Percentiles rank a stretch among this genome's conserved stretches.
Evolutionary conservation across 2,797 vertebrate species (phyloP).

Genomic region (Poecilia wingei): DNA sequence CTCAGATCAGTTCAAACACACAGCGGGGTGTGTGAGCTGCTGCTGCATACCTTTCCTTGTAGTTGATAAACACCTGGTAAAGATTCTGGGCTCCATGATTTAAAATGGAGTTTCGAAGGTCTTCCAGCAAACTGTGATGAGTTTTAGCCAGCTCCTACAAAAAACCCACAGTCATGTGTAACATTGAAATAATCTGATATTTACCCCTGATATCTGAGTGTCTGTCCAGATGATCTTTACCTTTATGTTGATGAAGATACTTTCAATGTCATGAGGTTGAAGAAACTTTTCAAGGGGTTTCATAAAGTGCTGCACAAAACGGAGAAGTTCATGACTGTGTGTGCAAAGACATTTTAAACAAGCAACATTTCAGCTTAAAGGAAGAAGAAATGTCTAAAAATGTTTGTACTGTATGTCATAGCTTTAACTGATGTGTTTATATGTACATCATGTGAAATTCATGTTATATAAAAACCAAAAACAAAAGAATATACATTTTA

Average conservation of each 20-base stretch:
- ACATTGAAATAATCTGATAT: neutral
- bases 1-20: neutral
- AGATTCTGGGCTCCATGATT: constrained; percentile 74
- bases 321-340: neutral
- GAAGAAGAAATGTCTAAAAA: neutral
- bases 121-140: constrained; percentile 82
- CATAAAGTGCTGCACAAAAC: constrained; percentile 86
- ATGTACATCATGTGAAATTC: neutral
- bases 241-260: constrained; percentile 90
- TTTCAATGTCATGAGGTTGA: constrained; percentile 83
- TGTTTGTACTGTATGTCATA: neutral
- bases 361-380: neutral
- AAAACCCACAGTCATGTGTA: constrained; percentile 1
- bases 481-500: neutral
- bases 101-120: constrained; percentile 81
- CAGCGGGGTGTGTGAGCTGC: neutral
- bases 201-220: neutral
- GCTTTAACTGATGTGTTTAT: neutral
- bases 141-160: constrained; percentile 83
- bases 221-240: constrained; percentile 60
- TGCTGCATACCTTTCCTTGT: constrained; percentile 86
- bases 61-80: constrained; percentile 87
- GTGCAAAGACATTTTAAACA: neutral
- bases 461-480: neutral
- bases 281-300: constrained; percentile 88